Base-by-base conservation (phyloP, 2,888 invertebrate genomes). In the Isoperla grammatica region DNA sequence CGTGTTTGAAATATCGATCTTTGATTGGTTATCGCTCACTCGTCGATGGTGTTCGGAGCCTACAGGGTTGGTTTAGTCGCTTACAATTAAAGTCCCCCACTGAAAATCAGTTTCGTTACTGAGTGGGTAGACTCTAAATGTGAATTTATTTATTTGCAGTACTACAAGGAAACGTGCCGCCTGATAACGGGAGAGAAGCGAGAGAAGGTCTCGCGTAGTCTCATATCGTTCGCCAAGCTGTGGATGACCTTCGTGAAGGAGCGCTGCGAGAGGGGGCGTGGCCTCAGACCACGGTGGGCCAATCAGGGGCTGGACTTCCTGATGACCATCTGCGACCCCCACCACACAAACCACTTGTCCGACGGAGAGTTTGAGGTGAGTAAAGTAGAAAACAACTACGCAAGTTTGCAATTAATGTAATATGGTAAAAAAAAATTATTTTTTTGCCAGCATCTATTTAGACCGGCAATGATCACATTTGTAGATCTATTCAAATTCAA, bases 171-270 rank as follows among this genome's bases (percentile, higher is more conserved):
- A 72, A 78, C 88, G 61, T 83, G 83, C 56, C 81, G 86, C 15
- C 78, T 87, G 61, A 81, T 85, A 39, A 78, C 79, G 20, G 68
- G 69, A 61, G 22, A 71, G 68, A 64, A 75, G 67, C 70, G 80
- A 68, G 68, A 69, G 11, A 71, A 76, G 64, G 71, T 88, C 29
- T 81, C 84, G 0, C 69, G 78, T 35, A 81, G 83, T 60, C 79
- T 89, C 67, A 81, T 88, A 4, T 75, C 79, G 39, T 88, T 90
- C 72, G 87, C 88, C 9, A 80, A 82, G 67, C 83, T 89, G 71
- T 95, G 95, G 95, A 94, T 95, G 90, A 79, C 81, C 60, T 95
- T 95, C 73, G 93, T 92, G 1, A 81, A 84, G 65, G 85, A 87
- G 69, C 81, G 89, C 13, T 95, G 93, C 71, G 94, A 95, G 70